Conservation (phyloP, 2,888 invertebrate genomes). For the Athrips mouffetella region DNA sequence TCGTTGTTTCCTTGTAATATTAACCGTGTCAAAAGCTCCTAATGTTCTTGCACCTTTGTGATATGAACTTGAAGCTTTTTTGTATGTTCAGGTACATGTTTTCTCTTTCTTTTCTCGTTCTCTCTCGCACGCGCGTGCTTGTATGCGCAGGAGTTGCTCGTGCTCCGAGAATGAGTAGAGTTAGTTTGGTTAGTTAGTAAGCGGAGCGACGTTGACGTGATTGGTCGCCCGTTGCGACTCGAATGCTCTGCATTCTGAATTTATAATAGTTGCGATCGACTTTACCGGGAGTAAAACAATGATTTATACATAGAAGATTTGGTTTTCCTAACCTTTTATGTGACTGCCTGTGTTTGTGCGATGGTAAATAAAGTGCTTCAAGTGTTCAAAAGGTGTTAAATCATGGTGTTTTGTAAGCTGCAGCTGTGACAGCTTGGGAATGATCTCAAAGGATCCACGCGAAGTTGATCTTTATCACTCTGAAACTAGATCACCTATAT, state of each 20-base stretch:
- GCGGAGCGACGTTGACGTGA: conserved; percentile 68
- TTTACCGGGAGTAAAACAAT: conserved; percentile 46
- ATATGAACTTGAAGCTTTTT: conserved; percentile 57
- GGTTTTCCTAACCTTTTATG: conserved; percentile 28
- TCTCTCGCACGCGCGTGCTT: conserved; percentile 49
- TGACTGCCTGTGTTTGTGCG: conserved; percentile 13
- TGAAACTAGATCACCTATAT: conserved; percentile 31
- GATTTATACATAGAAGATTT: conserved; percentile 48
- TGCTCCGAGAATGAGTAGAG: conserved; percentile 43
- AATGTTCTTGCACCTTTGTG: conserved; percentile 49
- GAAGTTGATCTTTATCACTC: conserved; percentile 35
- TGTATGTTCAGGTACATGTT: conserved; percentile 55
- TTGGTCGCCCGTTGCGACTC: conserved; percentile 53
- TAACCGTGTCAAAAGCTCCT: conserved; percentile 24
- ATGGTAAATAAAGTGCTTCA: conserved; percentile 24
- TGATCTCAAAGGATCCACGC: conserved; percentile 45
- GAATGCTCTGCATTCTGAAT: conserved; percentile 50
- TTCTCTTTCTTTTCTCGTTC: conserved; percentile 42
- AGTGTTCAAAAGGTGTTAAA: conserved; percentile 29
- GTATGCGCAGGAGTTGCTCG: conserved; percentile 67
- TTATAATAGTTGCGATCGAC: conserved; percentile 61
- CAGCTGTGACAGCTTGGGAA: conserved; percentile 48
- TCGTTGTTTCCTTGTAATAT: neutral
- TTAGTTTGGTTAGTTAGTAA: too few relatives aligned
- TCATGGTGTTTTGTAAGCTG: conserved; percentile 39